Base-by-base conservation (phyloP, 1,140 invertebrate genomes). In the Telenomus remus region DNA sequence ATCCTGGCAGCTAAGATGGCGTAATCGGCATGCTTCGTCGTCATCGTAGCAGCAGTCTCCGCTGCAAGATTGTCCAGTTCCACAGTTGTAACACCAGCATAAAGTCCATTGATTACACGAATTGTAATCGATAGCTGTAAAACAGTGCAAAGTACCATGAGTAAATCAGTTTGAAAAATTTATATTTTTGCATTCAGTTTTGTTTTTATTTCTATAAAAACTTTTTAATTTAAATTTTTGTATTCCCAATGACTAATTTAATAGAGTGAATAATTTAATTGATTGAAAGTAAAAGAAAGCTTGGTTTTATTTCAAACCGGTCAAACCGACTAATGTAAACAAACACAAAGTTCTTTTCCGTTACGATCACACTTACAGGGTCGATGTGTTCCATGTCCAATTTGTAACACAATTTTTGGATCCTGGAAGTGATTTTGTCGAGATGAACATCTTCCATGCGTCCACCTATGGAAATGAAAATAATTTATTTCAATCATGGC, bases 61-160 rank as follows among this genome's bases (percentile, higher is more conserved):
- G 98, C 98, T 55, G 98, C 97, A 60, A 99, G 89, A 87, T 98
- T 99, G 88, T 99, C 98, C 77, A 99, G 88, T 85, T 99, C 97
- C 0, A 97, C 93, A 2, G 98, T 99, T 14, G 96, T 98, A 1
- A 99, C 97, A 8, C 98, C 98, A 74, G 95, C 92, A 85, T 98
- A 99, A 4, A 99, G 90, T 0, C 97, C 97, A 89, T 90, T 95
- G 44, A 99, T 97, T 0, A 99, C 95, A 89, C 95, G 94, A 16
- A 95, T 84, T 1, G 95, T 96, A 60, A 97, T 96, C 34, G 92
- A 90, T 6, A 94, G 91, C 94, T 95, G 70, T 35, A 87, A 81
- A 35, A 49, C 6, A 27, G 19, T 6, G 19, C 19, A 3, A 27
- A n/a, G n/a, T n/a, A 27, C 19, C 2, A 27, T 27, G 19, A 1